Evolutionary conservation across 2,888 invertebrate genomes (phyloP), one percentile per base, ranked within the genome.

Genomic region (Dynastes tityus): DNA sequence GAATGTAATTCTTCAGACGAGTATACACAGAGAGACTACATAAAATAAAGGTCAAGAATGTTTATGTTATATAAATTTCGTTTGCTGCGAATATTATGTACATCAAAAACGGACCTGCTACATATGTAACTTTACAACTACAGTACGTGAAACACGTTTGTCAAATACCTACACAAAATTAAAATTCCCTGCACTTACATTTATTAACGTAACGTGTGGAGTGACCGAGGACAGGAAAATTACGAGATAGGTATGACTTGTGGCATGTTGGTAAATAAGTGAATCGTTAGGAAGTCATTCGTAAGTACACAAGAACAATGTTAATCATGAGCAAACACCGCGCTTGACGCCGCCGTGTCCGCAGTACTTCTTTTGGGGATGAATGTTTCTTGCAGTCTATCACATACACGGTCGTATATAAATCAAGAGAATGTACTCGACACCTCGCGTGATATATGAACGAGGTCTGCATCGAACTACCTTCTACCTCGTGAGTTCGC

Each of bases 371-470:
- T 61, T 45, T 74, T 61, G 63, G 27, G 61, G 73, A 61, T 63
- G 58, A 58, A 58, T 40, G 61, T 55, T 49, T 61, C 73, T 61
- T 49, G 61, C 61, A 55, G 45, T 61, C 73, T 74, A 49, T 74
- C 73, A 40, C 61, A 61, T 27, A 74, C 40, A 74, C 73, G 61
- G 40, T 22, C 27, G 73, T 27, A 27, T 74, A 74, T 74, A 74
- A 61, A 74, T 74, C 61, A 61, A 63, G 73, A 61, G 73, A 45
- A 74, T 74, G 73, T 45, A 45, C 73, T 74, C 73, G 73, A 63
- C 45, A 45, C 32, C 32, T 61, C 27, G 40, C 61, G 73, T 61
- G 73, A 74, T 74, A 74, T 74, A 74, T 74, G 73, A 27, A 61
- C 45, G 13, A 61, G 22, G 61, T 74, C 73, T 74, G 40, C 61